These are phyloP conservation scores for Paramuricea clavata DNA, from an alignment of 92 coral and sea anemone genomes.

Conservation along the genomic window DNA sequence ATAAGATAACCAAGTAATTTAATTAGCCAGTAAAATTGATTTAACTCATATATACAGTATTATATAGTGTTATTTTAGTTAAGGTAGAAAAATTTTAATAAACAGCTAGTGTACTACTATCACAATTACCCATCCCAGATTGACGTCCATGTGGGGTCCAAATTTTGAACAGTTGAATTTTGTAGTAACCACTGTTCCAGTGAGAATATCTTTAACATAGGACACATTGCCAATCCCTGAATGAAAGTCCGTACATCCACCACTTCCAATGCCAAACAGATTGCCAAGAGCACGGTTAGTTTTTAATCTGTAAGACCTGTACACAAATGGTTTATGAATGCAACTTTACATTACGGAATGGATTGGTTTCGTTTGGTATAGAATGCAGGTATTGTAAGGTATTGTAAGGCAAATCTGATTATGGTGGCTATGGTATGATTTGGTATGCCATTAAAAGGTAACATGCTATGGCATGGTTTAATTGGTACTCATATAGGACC, in stretches of 20 bases:
- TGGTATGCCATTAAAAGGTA: no score
- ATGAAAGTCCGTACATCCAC: conserved; percentile 12
- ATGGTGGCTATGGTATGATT: no score
- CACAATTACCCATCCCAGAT: conserved; percentile 11
- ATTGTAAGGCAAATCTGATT: no score
- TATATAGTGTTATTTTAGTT: no score
- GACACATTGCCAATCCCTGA: conserved; percentile 17
- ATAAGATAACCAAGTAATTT: no score
- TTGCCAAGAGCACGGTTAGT: not conserved
- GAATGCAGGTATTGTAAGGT: no score
- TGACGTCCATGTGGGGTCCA: not conserved
- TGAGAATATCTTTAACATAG: not conserved
- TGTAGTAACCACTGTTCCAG: not conserved
- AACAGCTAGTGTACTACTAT: not conserved
- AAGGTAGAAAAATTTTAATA: no score
- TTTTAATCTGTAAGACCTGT: conserved; percentile 10
- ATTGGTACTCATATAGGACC: no score
- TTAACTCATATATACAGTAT: not conserved
- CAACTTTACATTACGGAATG: no score
- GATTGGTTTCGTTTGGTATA: no score
- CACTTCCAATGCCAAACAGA: not conserved
- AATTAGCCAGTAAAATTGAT: no score
- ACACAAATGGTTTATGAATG: not conserved
- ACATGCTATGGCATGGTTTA: no score
- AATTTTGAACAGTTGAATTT: conserved; percentile 19